phyloP scores from a whole-genome alignment of 2,797 vertebrate species.

The Sebastes oblongus region DNA sequence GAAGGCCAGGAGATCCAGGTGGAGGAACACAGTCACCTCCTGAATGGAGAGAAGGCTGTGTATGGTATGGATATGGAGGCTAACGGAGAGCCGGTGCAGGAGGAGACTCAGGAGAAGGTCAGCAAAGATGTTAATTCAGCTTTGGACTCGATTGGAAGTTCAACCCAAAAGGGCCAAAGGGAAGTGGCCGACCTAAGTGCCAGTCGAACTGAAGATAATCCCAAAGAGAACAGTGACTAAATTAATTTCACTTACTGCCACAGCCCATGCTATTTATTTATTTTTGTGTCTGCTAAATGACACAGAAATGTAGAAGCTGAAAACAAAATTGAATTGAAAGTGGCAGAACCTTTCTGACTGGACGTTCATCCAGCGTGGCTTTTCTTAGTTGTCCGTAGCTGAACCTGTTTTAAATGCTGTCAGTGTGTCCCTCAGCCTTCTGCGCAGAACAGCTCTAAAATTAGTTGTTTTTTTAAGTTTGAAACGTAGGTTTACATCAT shows the following conservation, averaged over 20 bases:
- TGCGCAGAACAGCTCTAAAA: constrained; percentile 28
- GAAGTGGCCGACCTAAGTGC: constrained; percentile 69
- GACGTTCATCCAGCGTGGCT: constrained; percentile 43
- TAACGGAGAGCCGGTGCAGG: constrained; percentile 19
- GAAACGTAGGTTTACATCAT: constrained; percentile 7
- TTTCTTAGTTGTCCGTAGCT: constrained; percentile 38
- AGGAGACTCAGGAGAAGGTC: constrained; percentile 20
- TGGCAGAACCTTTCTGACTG: constrained; percentile 33
- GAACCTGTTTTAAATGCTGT: constrained; percentile 23
- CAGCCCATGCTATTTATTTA: constrained; percentile 75
- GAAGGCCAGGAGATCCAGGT: constrained; percentile 67
- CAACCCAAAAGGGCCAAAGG: constrained; percentile 45
- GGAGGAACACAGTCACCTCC: constrained; percentile 61
- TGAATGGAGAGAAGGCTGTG: constrained; percentile 85
- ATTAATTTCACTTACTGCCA: constrained; percentile 35
- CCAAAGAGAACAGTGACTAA: constrained; percentile 82
- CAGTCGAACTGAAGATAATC: constrained; percentile 79
- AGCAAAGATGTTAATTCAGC: constrained; percentile 24
- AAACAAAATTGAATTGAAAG: constrained; percentile 42
- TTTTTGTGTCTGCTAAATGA: constrained; percentile 71
- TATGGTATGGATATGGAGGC: constrained; percentile 70
- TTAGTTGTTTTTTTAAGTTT: constrained; percentile 23
- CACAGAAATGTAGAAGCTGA: constrained; percentile 64
- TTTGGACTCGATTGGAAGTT: constrained; percentile 29
- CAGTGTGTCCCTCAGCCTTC: constrained; percentile 13